Evolutionary conservation across 2,888 invertebrate species (phyloP), one percentile per base, ranked within the genome.

Genomic region (Cataglyphis rosenhaueri): DNA sequence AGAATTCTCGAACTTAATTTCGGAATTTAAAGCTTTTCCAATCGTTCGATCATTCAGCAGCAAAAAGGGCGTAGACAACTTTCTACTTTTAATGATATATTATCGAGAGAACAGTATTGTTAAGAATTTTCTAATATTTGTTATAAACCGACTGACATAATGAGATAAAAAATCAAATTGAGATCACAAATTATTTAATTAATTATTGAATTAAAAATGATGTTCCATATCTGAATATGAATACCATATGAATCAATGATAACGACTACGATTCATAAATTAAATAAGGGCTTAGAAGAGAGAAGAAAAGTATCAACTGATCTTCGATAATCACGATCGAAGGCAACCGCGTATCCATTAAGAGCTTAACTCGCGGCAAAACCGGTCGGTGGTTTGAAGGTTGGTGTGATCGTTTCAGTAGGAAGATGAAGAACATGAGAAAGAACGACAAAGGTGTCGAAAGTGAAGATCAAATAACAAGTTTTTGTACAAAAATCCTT

Each of bases 321-420:
- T 84, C 85, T 83, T 59, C 84, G 65, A 75, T 84, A 87, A 87
- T 85, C 84, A 74, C 75, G 82, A 76, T 74, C 62, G 79, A 64
- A 79, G 82, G 81, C 78, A 68, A 61, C 48, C 81, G 52, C 74
- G 59, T 61, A 61, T 82, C 66, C 79, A 82, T 82, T 79, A 81
- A 68, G 81, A 82, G 61, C 48, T 66, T 81, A 66, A 81, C 81
- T 82, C 62, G 66, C 59, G 81, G 66, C 52, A 79, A 68, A 82
- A 82, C 82, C 82, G 82, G 82, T 82, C 82, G 71, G 78, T 79
- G 71, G 78, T 70, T 35, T 52, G 68, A 79, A 66, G 64, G 55
- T 62, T 64, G 81, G 52, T 75, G 81, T 74, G 73, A 62, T 68
- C 61, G 52, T 64, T 65, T 78, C 65, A 48, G 38, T 66, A 79